Conservation (phyloP, 2,113 vertebrate species). For the Cyrtonyx montezumae region DNA sequence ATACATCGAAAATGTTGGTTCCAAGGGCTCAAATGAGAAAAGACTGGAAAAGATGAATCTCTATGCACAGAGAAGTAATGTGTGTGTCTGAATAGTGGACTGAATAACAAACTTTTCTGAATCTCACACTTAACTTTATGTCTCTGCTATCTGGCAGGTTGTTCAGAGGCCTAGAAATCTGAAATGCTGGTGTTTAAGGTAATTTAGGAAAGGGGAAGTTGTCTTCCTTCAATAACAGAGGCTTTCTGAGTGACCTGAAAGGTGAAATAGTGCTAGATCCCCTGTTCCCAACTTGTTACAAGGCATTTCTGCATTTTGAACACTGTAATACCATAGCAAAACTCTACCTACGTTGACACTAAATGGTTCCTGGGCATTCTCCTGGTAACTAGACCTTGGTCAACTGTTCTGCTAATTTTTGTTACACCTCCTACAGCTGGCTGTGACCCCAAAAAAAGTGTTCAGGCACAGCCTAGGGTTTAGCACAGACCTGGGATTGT, state of each 20-base stretch:
- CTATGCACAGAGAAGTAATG: background rate
- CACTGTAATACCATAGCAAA: background rate
- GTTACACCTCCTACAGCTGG: background rate
- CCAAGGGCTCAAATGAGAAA: background rate
- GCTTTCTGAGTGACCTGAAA: background rate
- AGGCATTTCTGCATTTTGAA: background rate
- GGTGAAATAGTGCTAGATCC: background rate
- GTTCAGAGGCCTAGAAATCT: background rate
- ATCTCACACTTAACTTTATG: background rate
- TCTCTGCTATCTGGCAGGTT: background rate
- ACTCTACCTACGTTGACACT: background rate
- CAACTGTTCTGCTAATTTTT: background rate
- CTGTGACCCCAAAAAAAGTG: background rate
- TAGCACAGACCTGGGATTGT: background rate
- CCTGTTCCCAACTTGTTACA: background rate
- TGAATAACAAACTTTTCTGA: background rate
- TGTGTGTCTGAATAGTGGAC: background rate
- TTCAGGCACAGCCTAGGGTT: background rate
- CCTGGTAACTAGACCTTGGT: background rate
- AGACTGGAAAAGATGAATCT: background rate
- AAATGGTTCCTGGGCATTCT: background rate
- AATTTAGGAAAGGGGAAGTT: background rate
- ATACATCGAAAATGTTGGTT: background rate
- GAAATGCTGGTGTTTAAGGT: background rate
- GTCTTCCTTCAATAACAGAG: background rate